Conservation (phyloP, 2,888 invertebrate species). For the Penaeus monodon region DNA sequence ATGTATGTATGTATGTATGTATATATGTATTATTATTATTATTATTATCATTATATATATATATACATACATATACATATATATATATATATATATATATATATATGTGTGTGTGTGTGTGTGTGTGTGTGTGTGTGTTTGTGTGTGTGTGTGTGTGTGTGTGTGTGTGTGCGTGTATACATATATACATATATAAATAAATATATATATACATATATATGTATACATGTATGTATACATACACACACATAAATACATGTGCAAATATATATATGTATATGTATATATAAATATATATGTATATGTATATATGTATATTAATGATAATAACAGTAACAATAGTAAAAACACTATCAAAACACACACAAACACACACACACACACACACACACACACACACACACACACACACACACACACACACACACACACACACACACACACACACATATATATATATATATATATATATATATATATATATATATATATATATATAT, state of each 20-base stretch:
- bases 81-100: too few species aligned
- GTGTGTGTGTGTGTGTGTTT: too few species aligned
- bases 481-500: slow-evolving; percentile 25
- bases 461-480: slow-evolving; percentile 16
- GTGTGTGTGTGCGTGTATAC: too few species aligned
- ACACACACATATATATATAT: neutral
- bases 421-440: slow-evolving; percentile 3
- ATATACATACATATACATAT: too few species aligned
- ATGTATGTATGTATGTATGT: too few species aligned
- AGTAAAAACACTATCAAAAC: slow-evolving; percentile 3
- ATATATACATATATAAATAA: too few species aligned
- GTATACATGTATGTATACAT: neutral
- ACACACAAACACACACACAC: slow-evolving; percentile 28
- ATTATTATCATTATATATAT: too few species aligned
- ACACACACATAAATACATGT: slow-evolving; percentile 19
- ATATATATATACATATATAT: too few species aligned
- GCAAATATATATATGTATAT: slow-evolving; percentile 39
- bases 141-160: too few species aligned
- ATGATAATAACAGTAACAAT: too few species aligned
- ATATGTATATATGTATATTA: slow-evolving; percentile 33
- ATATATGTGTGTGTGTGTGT: too few species aligned
- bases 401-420: slow-evolving; percentile 28
- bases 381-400: slow-evolving; percentile 12
- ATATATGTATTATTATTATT: too few species aligned
- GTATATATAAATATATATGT: slow-evolving; percentile 32